Evolutionary conservation across 2,888 invertebrate species (phyloP), one percentile per base, ranked within the genome.

Genomic region (Drosophila setosimentum): DNA sequence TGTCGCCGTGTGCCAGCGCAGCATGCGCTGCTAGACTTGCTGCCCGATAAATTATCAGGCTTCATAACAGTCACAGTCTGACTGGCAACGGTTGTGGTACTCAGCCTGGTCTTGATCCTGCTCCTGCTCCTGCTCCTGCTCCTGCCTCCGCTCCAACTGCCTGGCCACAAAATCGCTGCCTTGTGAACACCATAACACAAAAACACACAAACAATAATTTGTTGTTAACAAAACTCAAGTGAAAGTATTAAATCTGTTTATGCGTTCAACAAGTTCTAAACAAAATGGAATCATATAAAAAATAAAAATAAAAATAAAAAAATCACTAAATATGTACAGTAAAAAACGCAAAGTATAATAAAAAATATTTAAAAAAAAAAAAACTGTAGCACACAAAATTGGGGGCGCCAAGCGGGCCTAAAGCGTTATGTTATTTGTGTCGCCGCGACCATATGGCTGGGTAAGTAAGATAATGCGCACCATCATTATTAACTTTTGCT

Each of bases 11-110:
- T 68, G 73, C 49, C 66, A 69, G 68, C 78, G 73, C 82, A 78
- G 81, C 83, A 80, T 75, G 73, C 73, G 73, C 74, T 87, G 84
- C 84, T 88, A 91, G 90, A 87, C 91, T 89, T 91, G 91, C 88
- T 89, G 88, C 88, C 86, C 90, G 91, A 91, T 91, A 91, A 91
- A 91, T 91, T 91, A 91, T 91, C 83, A 91, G 87, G 79, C 90
- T 85, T 88, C 87, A 85, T 81, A 86, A 86, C 87, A 90, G 91
- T 90, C 87, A 85, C 85, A 81, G 85, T 85, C 77, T 72, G 85
- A 86, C 85, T 86, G 87, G 71, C 87, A 86, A 87, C 83, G 81
- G 70, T 85, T 72, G 77, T 83, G 85, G 85, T 87, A 61, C 77
- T 54, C 42, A 30, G 40, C 55, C 27, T 51, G 49, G 42, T 40